A percentile compares a stretch with the other conserved stretches of the same genome.
These are phyloP conservation scores for Tauraco erythrolophus DNA, from an alignment of 2,113 vertebrate species.

Conservation along the genomic window DNA sequence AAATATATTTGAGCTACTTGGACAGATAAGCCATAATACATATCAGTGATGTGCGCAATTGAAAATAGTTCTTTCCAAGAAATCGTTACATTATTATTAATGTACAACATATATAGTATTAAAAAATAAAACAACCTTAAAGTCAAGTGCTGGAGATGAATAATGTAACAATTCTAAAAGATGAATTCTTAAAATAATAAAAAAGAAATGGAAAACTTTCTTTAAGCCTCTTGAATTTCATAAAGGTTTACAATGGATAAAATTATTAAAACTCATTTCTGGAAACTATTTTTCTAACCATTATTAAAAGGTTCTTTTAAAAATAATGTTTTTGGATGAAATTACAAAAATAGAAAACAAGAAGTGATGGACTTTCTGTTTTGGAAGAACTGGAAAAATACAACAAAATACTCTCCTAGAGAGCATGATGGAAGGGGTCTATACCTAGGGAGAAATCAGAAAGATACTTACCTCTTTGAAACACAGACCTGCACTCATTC, in stretches of 20 bases:
- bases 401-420: neutral
- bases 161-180: neutral
- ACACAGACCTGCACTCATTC: neutral
- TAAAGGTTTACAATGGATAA: neutral
- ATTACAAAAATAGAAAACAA: neutral
- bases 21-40: neutral
- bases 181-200: neutral
- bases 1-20: neutral
- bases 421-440: neutral
- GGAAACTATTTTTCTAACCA: neutral
- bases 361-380: neutral
- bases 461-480: neutral
- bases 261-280: neutral
- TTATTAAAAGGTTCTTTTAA: neutral
- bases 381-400: neutral
- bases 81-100: neutral
- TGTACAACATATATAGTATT: neutral
- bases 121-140: neutral
- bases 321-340: neutral
- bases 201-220: neutral
- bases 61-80: neutral
- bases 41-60: neutral
- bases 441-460: neutral
- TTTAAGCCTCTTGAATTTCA: neutral
- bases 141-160: neutral